Base-by-base conservation (phyloP, 1,140 invertebrate genomes). In the Holcopasites calliopsidis region DNA sequence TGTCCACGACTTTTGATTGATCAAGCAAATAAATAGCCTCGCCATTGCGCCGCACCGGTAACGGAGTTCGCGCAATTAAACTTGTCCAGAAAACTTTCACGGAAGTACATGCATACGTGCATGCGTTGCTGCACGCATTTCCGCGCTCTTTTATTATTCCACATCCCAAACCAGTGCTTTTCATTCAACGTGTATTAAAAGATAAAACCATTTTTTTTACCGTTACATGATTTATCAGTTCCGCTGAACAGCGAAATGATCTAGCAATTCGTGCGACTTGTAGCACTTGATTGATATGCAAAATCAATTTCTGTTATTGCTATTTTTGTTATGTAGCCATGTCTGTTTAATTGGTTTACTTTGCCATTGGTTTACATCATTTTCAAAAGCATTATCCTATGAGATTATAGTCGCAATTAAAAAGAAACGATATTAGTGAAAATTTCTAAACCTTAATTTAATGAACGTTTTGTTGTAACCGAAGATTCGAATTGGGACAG, bases 11-110 rank as follows among this genome's bases (percentile, higher is more conserved):
- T 38, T 77, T 77, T 31, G 42, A 65, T 76, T 26, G 47, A 79
- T 66, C 74, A n/a, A 58, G 21, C 57, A 33, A 62, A 54, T 28
- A 69, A 58, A 64, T 21, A 44, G 4, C 4, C n/a, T n/a, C n/a
- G n/a, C n/a, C n/a, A n/a, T n/a, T n/a, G 11, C 3, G 31, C 28
- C 8, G 10, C 23, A 18, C 10, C 38, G 72, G 10, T 7, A 28
- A 23, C 35, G 6, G 10, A 16, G 23, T 44, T 44, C 11, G 60
- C 26, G 38, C 61, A 77, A 79, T 80, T 66, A 61, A 35, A 31
- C n/a, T 33, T 60, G 23, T 33, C 58, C 57, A 71, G 55, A 23
- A 77, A 80, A n/a, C 78, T 77, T 80, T 80, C 78, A 47, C 78
- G 75, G 68, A 80, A 80, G 54, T 47, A n/a, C n/a, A n/a, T n/a